Conservation (phyloP, 2,113 vertebrate genomes). For the Onychostoma macrolepis region DNA sequence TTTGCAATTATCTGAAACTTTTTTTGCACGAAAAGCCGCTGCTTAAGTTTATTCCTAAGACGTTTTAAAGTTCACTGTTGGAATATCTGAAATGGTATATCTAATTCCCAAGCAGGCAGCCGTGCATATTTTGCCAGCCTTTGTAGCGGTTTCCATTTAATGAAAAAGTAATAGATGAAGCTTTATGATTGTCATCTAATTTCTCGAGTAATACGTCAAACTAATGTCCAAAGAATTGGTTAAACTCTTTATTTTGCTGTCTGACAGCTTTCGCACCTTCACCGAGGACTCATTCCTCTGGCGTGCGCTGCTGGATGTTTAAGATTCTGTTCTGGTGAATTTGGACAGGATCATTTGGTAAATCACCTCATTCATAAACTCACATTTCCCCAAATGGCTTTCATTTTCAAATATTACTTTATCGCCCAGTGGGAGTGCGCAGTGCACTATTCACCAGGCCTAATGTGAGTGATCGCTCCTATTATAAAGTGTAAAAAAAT, state of each 20-base stretch:
- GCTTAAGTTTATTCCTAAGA: not conserved
- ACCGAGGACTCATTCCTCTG: not conserved
- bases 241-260: not conserved
- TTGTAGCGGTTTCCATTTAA: conserved; percentile 4
- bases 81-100: conserved; percentile 18
- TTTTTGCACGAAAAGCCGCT: not conserved
- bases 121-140: not conserved
- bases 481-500: conserved; percentile 52
- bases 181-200: not conserved
- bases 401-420: conserved; percentile 41
- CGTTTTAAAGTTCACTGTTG: conserved; percentile 8
- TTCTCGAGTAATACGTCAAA: not conserved
- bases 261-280: conserved; percentile 14
- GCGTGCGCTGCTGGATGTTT: conserved; percentile 5
- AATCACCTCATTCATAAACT: conserved; percentile 53
- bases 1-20: not conserved
- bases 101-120: not conserved
- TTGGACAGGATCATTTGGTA: conserved; percentile 35
- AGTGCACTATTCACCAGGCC: conserved; percentile 28
- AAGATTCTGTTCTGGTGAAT: conserved; percentile 34
- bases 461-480: conserved; percentile 47
- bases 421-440: conserved; percentile 41
- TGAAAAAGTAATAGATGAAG: conserved; percentile 20
- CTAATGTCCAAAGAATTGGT: not conserved
- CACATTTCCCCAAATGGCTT: conserved; percentile 43